Evolutionary conservation across 2,888 invertebrate species (phyloP).

Genomic region (Drosophila mercatorum): DNA sequence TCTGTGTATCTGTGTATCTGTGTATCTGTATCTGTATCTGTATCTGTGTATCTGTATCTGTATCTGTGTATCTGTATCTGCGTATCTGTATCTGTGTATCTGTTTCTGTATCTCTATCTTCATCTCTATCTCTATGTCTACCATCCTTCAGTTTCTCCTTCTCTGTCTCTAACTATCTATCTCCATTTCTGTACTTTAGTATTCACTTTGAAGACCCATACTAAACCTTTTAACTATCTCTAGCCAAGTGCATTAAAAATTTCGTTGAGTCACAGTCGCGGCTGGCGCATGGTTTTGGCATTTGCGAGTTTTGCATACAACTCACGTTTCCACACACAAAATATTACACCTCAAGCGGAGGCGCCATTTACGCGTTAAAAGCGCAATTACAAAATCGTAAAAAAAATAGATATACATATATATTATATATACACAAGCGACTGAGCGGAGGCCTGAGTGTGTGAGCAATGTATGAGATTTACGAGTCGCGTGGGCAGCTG

Average conservation of each 20-base stretch:
- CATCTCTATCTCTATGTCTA: too few species aligned
- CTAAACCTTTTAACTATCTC: not conserved
- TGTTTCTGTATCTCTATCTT: too few species aligned
- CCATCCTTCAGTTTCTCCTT: too few species aligned
- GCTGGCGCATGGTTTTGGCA: conserved; percentile 13
- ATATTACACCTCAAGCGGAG: conserved; percentile 41
- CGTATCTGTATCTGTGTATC: too few species aligned
- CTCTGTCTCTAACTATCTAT: too few species aligned
- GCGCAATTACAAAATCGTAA: conserved; percentile 59
- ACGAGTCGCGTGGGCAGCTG: conserved; percentile 70
- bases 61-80: too few species aligned
- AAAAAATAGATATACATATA: conserved; percentile 15
- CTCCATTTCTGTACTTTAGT: too few species aligned
- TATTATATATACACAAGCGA: conserved; percentile 1
- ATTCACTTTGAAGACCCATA: not conserved
- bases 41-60: too few species aligned
- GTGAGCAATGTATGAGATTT: conserved; percentile 44
- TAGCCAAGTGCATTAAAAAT: not conserved
- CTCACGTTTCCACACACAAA: conserved; percentile 46
- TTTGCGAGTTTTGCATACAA: conserved; percentile 34
- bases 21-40: too few species aligned
- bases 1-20: too few species aligned
- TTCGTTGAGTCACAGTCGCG: not conserved
- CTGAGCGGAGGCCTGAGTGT: not conserved
- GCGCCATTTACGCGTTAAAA: conserved; percentile 45